These are phyloP conservation scores for Drosophila willistoni DNA, from an alignment of 1,140 invertebrate species.

Conservation along the genomic window DNA sequence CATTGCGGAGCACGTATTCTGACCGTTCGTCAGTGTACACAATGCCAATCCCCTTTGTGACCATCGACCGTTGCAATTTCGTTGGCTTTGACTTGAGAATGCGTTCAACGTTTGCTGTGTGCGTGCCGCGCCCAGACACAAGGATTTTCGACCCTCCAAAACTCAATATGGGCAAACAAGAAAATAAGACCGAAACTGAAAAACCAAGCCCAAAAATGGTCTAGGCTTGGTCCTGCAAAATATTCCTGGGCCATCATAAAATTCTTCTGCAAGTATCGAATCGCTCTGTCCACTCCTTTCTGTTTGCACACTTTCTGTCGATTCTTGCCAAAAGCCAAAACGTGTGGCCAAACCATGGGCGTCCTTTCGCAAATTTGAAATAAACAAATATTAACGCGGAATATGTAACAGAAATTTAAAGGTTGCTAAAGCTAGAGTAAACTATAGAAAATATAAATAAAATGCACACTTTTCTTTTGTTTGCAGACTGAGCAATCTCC, in stretches of 20 bases:
- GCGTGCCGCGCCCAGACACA: conserved; percentile 46
- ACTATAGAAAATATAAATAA: too few relatives aligned
- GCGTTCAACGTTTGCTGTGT: conserved; percentile 37
- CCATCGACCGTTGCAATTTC: conserved; percentile 43
- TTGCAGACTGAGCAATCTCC: too few relatives aligned
- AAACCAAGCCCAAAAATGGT: conserved; percentile 3
- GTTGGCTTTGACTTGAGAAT: conserved; percentile 41
- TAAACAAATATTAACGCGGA: too few relatives aligned
- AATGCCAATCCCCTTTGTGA: conserved; percentile 40
- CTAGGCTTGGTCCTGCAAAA: background rate
- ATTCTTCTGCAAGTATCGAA: conserved; percentile 13
- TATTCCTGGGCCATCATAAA: background rate
- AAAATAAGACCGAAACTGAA: background rate
- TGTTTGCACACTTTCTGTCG: conserved; percentile 15
- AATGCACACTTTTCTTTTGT: too few relatives aligned
- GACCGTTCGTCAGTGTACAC: conserved; percentile 8
- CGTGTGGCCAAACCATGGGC: background rate
- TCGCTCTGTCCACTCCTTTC: background rate
- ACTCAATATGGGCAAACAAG: conserved; percentile 6
- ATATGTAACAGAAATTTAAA: too few relatives aligned
- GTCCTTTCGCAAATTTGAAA: background rate
- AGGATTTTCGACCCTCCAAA: conserved; percentile 36
- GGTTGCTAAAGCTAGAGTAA: too few relatives aligned
- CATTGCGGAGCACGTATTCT: conserved; percentile 28
- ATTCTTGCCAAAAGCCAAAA: conserved; percentile 1